Percentiles rank a stretch among this genome's conserved stretches.
Evolutionary conservation across 2,888 invertebrate genomes (phyloP).

Genomic region (Apodemia duryi): DNA sequence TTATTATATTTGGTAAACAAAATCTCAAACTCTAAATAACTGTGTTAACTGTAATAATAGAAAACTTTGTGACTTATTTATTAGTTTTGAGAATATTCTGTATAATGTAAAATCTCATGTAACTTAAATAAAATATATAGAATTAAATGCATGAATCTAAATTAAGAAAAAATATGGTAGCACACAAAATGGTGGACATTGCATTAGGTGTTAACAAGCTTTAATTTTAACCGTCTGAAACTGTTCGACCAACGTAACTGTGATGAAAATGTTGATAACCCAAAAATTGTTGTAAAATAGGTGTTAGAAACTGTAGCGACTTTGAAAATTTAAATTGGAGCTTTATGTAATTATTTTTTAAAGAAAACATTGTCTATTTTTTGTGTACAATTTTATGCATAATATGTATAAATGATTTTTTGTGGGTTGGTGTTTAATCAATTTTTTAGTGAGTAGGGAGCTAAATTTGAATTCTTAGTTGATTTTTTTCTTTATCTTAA

Average conservation of each 20-base stretch:
- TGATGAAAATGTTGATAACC: constrained; percentile 27
- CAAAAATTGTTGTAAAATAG: constrained; percentile 26
- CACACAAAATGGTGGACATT: constrained; percentile 10
- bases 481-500: no score
- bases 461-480: no score
- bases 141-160: constrained; percentile 10
- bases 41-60: not conserved
- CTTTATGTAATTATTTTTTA: not conserved
- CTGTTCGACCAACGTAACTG: constrained; percentile 21
- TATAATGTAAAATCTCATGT: not conserved
- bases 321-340: constrained; percentile 10
- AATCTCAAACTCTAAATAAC: no score
- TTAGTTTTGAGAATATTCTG: not conserved
- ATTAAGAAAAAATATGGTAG: constrained; percentile 4
- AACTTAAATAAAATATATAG: constrained; percentile 4
- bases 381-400: not conserved
- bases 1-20: no score
- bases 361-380: not conserved
- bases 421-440: no score
- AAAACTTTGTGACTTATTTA: not conserved
- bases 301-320: constrained; percentile 22
- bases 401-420: no score
- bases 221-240: constrained; percentile 14
- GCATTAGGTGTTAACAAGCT: constrained; percentile 8
- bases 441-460: no score